phyloP scores from a whole-genome alignment of 1,140 invertebrate genomes.

The Thereuonema tuberculata region DNA sequence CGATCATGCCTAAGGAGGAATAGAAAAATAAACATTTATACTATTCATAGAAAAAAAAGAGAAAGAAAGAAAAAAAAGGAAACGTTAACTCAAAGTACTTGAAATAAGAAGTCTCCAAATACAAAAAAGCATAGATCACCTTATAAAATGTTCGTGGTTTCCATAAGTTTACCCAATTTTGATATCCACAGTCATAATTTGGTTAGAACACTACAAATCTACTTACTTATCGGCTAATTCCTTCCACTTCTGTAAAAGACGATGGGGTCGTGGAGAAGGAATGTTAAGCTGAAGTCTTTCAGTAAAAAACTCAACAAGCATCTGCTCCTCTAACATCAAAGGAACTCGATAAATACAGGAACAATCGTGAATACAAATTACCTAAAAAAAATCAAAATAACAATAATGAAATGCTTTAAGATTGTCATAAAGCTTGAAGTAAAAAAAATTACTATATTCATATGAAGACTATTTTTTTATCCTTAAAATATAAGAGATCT shows the following conservation, averaged over 20 bases:
- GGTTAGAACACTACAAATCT: no score
- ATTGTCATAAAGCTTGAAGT: background rate
- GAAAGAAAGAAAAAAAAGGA: background rate
- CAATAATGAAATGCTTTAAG: slow-evolving; percentile 8
- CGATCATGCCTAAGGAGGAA: slow-evolving; percentile 48
- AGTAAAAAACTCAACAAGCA: slow-evolving; percentile 71
- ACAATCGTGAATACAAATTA: slow-evolving; percentile 89
- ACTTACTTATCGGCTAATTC: slow-evolving; percentile 63
- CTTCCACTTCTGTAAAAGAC: slow-evolving; percentile 79
- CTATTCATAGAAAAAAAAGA: slow-evolving; percentile 9
- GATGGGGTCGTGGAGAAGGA: slow-evolving; percentile 43
- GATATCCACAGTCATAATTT: background rate
- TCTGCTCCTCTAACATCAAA: slow-evolving; percentile 78
- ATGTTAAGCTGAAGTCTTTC: slow-evolving; percentile 65
- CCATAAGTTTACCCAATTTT: slow-evolving; percentile 4
- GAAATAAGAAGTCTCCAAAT: background rate
- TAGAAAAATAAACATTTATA: slow-evolving; percentile 4
- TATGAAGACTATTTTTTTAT: background rate
- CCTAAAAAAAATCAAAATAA: slow-evolving; percentile 40
- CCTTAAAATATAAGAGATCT: background rate
- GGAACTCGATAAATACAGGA: slow-evolving; percentile 93
- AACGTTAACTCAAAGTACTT: background rate
- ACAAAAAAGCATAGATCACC: no score
- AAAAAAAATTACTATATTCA: no score
- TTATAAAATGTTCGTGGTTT: no score